Evolutionary conservation across 2,797 vertebrate genomes (phyloP).

Genomic region (Discoglossus pictus): DNA sequence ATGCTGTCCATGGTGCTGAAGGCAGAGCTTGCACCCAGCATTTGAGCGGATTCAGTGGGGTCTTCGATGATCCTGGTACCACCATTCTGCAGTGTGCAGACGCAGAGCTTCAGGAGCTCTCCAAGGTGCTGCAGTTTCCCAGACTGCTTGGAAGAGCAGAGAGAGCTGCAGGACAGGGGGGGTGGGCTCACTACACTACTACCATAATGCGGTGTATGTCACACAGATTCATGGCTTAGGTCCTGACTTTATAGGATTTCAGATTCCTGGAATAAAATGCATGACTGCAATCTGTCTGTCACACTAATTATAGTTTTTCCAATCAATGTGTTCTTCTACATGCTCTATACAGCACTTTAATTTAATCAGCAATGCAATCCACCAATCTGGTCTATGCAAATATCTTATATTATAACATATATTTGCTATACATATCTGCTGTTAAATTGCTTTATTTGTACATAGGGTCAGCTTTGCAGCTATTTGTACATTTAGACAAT

Average conservation of each 20-base stretch:
- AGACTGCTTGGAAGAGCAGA: not conserved
- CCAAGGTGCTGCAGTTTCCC: constrained; percentile 33
- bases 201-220: constrained; percentile 28
- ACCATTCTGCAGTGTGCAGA: constrained; percentile 11
- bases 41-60: not conserved
- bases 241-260: not conserved
- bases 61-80: too few relatives aligned
- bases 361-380: too few relatives aligned
- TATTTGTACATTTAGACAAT: too few relatives aligned
- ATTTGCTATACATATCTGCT: too few relatives aligned
- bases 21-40: too few relatives aligned
- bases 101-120: constrained; percentile 20
- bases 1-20: too few relatives aligned
- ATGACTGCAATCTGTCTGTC: not conserved
- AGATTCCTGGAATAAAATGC: not conserved
- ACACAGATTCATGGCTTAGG: constrained; percentile 10
- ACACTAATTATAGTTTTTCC: not conserved
- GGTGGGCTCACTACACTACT: not conserved
- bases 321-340: not conserved
- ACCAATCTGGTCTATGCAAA: too few relatives aligned
- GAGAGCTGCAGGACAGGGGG: not conserved
- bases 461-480: too few relatives aligned
- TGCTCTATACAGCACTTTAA: too few relatives aligned
- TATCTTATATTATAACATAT: too few relatives aligned
- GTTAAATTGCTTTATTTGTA: too few relatives aligned